Conservation (phyloP, 37 sponge, comb jelly and placozoan species). For the Diacarnus erythraeanus region DNA sequence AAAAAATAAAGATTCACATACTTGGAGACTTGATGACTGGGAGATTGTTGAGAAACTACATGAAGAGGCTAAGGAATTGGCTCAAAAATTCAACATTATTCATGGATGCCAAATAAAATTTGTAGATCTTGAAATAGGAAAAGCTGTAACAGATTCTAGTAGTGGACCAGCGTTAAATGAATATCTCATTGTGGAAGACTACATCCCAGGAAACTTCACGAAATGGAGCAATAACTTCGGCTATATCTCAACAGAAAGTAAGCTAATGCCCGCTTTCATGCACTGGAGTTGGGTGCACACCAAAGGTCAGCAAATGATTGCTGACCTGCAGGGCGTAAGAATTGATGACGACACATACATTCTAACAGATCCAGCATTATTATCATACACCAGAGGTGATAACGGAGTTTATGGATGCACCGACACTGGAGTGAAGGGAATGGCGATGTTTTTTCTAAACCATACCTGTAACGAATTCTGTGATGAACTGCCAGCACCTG, state of each 20-base stretch:
- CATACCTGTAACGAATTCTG: slow-evolving; percentile 53
- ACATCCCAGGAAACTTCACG: slow-evolving; percentile 32
- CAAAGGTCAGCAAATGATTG: slow-evolving; percentile 38
- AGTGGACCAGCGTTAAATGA: slow-evolving; percentile 29
- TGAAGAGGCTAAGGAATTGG: slow-evolving; percentile 27
- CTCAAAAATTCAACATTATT: slow-evolving; percentile 17
- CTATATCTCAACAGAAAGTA: slow-evolving; percentile 11
- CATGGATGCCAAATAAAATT: slow-evolving; percentile 4
- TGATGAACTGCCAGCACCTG: slow-evolving; percentile 16
- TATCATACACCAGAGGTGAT: slow-evolving; percentile 4
- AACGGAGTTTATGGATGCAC: slow-evolving; percentile 35
- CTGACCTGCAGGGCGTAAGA: slow-evolving; percentile 56
- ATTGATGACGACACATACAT: slow-evolving; percentile 10
- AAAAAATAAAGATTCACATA: slow-evolving; percentile 23
- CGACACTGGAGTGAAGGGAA: slow-evolving; percentile 57
- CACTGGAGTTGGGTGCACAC: slow-evolving; percentile 68
- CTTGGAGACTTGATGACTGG: slow-evolving; percentile 48
- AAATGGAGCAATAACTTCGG: slow-evolving; percentile 68
- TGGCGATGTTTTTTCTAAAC: slow-evolving; percentile 51
- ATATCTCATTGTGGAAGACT: slow-evolving; percentile 40
- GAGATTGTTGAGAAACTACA: slow-evolving; percentile 20
- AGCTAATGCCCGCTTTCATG: slow-evolving; percentile 45
- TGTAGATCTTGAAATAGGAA: slow-evolving; percentile 19
- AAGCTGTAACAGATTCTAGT: background rate
- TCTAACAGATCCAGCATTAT: slow-evolving; percentile 52